Percentiles rank a stretch among this genome's conserved stretches.
These are phyloP conservation scores for Harpegnathos saltator DNA, from an alignment of 1,140 invertebrate genomes.

Conservation along the genomic window DNA sequence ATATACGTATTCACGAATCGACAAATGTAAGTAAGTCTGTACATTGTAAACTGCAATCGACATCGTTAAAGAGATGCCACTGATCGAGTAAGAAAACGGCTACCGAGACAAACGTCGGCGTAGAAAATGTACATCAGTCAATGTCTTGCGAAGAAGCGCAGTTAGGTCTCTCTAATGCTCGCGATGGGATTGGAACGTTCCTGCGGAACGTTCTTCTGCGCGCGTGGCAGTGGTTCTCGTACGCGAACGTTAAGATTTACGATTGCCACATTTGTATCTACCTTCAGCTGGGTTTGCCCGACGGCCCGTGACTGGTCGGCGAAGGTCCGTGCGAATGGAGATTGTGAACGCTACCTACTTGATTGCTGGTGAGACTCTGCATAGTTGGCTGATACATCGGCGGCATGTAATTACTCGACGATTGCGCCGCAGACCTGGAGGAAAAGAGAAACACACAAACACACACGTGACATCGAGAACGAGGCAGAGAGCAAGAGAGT, in stretches of 20 bases:
- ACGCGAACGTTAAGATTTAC: not conserved
- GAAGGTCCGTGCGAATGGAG: conserved; percentile 79
- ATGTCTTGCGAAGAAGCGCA: conserved; percentile 45
- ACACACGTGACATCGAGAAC: not conserved
- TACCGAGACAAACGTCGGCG: conserved; percentile 11
- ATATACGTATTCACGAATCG: conserved; percentile 10
- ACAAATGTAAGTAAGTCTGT: conserved; percentile 20
- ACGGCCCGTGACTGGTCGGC: conserved; percentile 78
- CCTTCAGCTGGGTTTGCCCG: conserved; percentile 80
- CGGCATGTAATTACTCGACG: conserved; percentile 78
- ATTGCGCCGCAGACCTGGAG: conserved; percentile 74
- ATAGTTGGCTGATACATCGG: conserved; percentile 78
- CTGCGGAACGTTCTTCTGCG: not conserved
- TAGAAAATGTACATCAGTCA: conserved; percentile 39
- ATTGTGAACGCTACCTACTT: conserved; percentile 79
- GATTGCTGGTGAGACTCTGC: conserved; percentile 76
- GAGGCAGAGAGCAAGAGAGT: not conserved
- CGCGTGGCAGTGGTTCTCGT: not conserved
- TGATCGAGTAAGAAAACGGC: conserved; percentile 17
- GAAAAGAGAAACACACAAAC: not conserved
- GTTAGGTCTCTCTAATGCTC: conserved; percentile 33
- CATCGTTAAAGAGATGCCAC: not conserved
- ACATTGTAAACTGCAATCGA: conserved; percentile 34
- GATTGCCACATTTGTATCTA: conserved; percentile 64
- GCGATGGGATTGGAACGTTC: not conserved